These are phyloP conservation scores for Diaprepes abbreviatus DNA, from an alignment of 2,888 invertebrate genomes.

Conservation along the genomic window DNA sequence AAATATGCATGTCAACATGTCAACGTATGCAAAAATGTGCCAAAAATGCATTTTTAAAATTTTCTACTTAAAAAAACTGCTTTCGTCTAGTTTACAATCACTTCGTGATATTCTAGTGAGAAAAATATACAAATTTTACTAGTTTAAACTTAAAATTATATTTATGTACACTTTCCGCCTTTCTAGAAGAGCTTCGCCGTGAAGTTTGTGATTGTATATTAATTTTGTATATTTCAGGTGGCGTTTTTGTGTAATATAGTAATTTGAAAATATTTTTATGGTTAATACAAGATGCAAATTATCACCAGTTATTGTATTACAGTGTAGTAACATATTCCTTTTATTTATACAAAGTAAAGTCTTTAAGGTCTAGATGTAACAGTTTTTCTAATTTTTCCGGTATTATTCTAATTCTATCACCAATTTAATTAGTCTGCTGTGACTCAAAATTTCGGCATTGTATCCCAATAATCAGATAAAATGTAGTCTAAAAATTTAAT, in stretches of 20 bases:
- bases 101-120: constrained; percentile 48
- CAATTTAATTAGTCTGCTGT: too few species aligned
- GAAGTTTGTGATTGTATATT: neutral
- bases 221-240: neutral
- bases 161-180: constrained; percentile 23
- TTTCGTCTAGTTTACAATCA: constrained; percentile 42
- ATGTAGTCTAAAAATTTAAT: too few species aligned
- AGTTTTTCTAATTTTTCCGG: too few species aligned
- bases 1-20: too few species aligned
- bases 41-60: constrained; percentile 32
- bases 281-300: too few species aligned
- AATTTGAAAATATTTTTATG: neutral
- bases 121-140: constrained; percentile 25
- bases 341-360: too few species aligned
- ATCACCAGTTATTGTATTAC: too few species aligned
- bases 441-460: too few species aligned
- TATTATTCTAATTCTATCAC: too few species aligned
- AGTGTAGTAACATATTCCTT: too few species aligned
- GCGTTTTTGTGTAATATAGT: neutral
- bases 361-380: too few species aligned
- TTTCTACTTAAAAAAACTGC: constrained; percentile 29
- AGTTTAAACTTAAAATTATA: constrained; percentile 23
- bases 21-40: constrained; percentile 13
- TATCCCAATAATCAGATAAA: too few species aligned
- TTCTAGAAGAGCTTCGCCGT: neutral